These are phyloP conservation scores for Lasaia peninsularis DNA, from an alignment of 1,140 invertebrate species.

Conservation along the genomic window DNA sequence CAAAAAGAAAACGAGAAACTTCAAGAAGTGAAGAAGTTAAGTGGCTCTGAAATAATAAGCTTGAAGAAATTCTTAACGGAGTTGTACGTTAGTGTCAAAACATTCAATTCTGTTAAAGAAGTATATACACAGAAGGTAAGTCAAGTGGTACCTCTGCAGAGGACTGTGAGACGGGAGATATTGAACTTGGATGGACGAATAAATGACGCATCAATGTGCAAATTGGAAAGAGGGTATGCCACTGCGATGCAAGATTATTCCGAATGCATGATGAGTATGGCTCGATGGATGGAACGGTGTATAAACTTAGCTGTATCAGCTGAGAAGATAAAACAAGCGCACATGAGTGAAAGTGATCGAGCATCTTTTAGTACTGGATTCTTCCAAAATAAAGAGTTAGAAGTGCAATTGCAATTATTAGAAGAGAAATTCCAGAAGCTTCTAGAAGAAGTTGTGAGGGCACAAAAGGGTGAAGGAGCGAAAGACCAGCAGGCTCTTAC, in stretches of 20 bases:
- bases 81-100: conserved; percentile 52
- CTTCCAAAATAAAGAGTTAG: conserved; percentile 52
- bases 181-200: conserved; percentile 48
- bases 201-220: conserved; percentile 45
- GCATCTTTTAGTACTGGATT: conserved; percentile 38
- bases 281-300: conserved; percentile 56
- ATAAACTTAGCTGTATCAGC: conserved; percentile 44
- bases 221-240: conserved; percentile 51
- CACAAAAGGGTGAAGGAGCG: conserved; percentile 48
- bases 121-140: conserved; percentile 59
- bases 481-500: conserved; percentile 41
- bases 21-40: conserved; percentile 54
- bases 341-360: conserved; percentile 44
- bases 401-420: conserved; percentile 57
- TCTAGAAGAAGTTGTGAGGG: conserved; percentile 48
- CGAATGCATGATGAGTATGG: conserved; percentile 53
- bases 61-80: conserved; percentile 65
- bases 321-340: conserved; percentile 62
- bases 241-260: conserved; percentile 60
- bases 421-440: conserved; percentile 58
- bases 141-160: conserved; percentile 49
- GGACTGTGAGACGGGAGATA: conserved; percentile 59
- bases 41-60: conserved; percentile 62
- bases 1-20: conserved; percentile 65
- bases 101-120: conserved; percentile 58